Evolutionary conservation across 1,140 invertebrate species (phyloP).

Genomic region (Onthophagus taurus): DNA sequence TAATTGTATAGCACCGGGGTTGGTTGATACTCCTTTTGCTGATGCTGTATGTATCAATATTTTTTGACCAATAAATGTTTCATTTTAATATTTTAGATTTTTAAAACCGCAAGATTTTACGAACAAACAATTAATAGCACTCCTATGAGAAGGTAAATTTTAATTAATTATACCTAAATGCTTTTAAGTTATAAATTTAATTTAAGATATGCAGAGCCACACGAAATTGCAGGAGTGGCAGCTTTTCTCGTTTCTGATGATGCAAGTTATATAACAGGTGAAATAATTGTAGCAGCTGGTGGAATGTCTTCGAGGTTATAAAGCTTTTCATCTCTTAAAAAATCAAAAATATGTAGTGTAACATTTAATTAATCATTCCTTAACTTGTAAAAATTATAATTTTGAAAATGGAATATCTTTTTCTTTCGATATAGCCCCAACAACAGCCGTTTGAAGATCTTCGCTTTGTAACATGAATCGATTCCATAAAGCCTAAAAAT

Average conservation of each 20-base stretch:
- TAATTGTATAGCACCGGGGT: constrained; percentile 86
- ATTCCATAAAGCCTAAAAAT: constrained; percentile 66
- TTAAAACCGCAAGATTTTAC: not conserved
- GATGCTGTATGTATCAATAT: constrained; percentile 51
- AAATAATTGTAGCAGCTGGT: constrained; percentile 75
- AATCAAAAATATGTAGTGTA: no score
- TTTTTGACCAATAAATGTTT: not conserved
- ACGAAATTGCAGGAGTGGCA: constrained; percentile 71
- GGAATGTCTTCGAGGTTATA: constrained; percentile 62
- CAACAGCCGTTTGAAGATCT: constrained; percentile 74
- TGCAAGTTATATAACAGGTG: constrained; percentile 88
- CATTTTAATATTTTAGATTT: not conserved
- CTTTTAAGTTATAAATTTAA: not conserved
- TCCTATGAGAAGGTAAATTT: constrained; percentile 24
- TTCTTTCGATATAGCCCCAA: constrained; percentile 63
- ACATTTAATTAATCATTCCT: no score
- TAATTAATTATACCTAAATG: not conserved
- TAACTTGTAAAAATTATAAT: constrained; percentile 45
- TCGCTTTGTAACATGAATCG: constrained; percentile 82
- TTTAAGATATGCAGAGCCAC: constrained; percentile 48
- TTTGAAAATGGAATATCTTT: constrained; percentile 59
- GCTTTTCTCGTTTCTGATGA: constrained; percentile 87
- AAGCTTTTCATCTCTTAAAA: constrained; percentile 1
- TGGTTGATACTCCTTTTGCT: constrained; percentile 87
- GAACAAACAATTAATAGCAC: not conserved